Evolutionary conservation across 2,797 vertebrate species (phyloP).

Genomic region (Myotis findleyi): DNA sequence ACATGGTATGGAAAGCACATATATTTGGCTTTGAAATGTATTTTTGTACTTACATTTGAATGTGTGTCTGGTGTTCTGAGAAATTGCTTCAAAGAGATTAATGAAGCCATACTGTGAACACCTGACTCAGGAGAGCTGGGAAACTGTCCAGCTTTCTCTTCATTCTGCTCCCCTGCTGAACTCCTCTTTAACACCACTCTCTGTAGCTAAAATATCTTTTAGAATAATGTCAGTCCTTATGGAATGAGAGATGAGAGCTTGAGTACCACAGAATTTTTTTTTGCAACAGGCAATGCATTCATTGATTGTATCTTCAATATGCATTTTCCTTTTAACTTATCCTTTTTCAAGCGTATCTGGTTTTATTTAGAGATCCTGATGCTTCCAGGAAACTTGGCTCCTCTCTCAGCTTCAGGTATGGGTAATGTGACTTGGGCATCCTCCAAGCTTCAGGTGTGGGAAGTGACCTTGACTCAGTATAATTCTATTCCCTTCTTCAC

Average conservation of each 20-base stretch:
- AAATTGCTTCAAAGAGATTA: slow-evolving; percentile 80
- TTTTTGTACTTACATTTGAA: slow-evolving; percentile 75
- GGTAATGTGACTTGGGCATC: background rate
- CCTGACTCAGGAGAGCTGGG: slow-evolving; percentile 73
- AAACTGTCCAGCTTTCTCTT: slow-evolving; percentile 72
- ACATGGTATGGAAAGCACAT: slow-evolving; percentile 41
- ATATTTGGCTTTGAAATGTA: slow-evolving; percentile 66
- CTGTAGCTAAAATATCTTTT: slow-evolving; percentile 49
- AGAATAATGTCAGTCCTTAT: slow-evolving; percentile 39
- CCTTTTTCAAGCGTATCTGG: background rate
- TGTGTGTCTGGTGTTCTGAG: slow-evolving; percentile 70
- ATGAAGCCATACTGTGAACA: slow-evolving; percentile 76
- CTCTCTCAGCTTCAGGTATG: background rate
- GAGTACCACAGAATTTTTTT: background rate
- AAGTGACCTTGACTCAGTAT: background rate
- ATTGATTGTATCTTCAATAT: background rate
- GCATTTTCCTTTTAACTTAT: background rate
- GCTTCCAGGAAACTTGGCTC: background rate
- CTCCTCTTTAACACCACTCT: slow-evolving; percentile 64
- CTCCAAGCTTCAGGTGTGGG: background rate
- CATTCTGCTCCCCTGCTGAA: slow-evolving; percentile 62
- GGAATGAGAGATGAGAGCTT: background rate
- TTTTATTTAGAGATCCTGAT: background rate
- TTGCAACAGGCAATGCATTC: background rate
- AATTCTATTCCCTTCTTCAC: background rate